Evolutionary conservation across 2,113 vertebrate genomes (phyloP).

Genomic region (Himantopus leucocephalus): DNA sequence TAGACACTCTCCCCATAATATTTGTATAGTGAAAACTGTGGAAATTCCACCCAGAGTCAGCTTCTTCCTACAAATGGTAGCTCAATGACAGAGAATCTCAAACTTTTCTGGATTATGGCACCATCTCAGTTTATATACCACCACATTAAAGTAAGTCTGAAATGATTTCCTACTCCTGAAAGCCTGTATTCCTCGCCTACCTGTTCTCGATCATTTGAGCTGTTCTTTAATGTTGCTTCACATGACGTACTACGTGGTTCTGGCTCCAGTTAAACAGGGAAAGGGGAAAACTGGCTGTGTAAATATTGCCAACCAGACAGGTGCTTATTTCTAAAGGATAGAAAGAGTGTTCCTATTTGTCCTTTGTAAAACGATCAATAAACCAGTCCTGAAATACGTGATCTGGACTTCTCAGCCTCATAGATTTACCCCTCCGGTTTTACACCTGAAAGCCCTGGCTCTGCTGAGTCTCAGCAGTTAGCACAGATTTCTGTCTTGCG

Average conservation of each 20-base stretch:
- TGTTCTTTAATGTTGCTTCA: rapidly evolving
- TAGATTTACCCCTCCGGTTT: background rate
- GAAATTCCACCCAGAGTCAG: background rate
- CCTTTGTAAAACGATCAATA: background rate
- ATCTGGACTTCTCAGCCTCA: background rate
- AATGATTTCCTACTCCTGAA: background rate
- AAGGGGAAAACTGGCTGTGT: background rate
- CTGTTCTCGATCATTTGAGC: background rate
- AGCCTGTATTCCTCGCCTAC: background rate
- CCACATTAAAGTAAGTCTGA: background rate
- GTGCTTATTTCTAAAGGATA: background rate
- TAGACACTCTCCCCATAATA: background rate
- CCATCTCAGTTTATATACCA: background rate
- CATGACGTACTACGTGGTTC: rapidly evolving
- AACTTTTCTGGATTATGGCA: background rate
- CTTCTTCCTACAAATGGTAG: background rate
- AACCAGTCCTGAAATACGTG: background rate
- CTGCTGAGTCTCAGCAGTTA: no score
- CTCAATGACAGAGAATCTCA: background rate
- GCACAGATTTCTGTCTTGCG: background rate
- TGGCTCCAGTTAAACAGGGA: background rate
- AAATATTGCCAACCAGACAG: background rate
- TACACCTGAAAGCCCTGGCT: background rate
- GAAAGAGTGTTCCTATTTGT: background rate
- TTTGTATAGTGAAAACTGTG: background rate